Base-by-base conservation (phyloP, 1,140 invertebrate genomes). In the Meloidogyne hapla region DNA sequence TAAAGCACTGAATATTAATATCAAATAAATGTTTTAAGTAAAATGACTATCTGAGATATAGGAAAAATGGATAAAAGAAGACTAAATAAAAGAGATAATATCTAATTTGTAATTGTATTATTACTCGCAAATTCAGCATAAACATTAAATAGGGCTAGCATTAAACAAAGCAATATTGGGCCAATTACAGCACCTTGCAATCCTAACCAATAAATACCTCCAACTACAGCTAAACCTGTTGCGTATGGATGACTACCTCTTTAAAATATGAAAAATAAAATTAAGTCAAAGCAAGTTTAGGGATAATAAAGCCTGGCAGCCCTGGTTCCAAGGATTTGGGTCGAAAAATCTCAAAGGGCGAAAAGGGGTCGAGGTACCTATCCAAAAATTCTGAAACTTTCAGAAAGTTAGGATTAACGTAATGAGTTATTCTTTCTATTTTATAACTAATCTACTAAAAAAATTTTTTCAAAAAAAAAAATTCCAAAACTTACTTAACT, bases 171-270 rank as follows among this genome's bases (percentile, higher is more conserved):
- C 25, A 98, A 89, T 1, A 98, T 90, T 0, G 96, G 96, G 0
- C 96, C 96, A 78, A 98, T 92, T 74, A 99, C 93, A 0, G 95
- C 95, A 0, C 96, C 96, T 89, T 98, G 94, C 63, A 95, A 91
- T 0, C 96, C 96, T 72, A 97, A 89, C 89, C 94, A 98, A 87
- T 97, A 96, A 79, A 98, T 94, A 48, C 96, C 96, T n/a, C 96
- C 96, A 12, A 94, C 95, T 82, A 99, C 95, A 0, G 95, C 93
- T 42, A 99, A 88, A 40, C 94, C 96, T n/a, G 96, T 98, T 38
- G 99, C 90, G 89, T 98, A 99, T 0, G 96, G 96, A 90, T 99
- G 96, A 28, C 95, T 94, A 13, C 93, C 93, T 74, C 92, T 94
- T 83, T 79, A 77, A 38, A 23, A 26, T 33, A 33, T 5, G 33